These are phyloP conservation scores for Notodonta ziczac DNA, from an alignment of 2,888 invertebrate species.

Conservation along the genomic window DNA sequence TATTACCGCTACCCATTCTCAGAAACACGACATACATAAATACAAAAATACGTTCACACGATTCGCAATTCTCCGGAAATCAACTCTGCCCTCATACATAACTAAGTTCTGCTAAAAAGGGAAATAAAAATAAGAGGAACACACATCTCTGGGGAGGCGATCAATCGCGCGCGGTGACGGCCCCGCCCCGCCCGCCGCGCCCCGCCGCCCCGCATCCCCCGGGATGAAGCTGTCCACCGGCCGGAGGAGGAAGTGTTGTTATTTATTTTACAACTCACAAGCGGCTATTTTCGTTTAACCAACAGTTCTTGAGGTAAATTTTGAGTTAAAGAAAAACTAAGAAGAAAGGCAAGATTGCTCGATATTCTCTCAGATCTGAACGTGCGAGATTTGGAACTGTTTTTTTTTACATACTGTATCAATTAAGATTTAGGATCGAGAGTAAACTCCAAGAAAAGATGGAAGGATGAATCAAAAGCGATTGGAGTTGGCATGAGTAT, in stretches of 20 bases:
- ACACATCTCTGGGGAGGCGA: constrained; percentile 56
- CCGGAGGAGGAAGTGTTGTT: neutral
- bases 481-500: too few relatives aligned
- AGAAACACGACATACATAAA: neutral
- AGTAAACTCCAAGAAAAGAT: too few relatives aligned
- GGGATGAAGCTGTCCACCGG: neutral
- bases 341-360: too few relatives aligned
- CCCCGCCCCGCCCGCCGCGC: constrained; percentile 18
- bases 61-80: constrained; percentile 3
- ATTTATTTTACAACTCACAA: constrained; percentile 14
- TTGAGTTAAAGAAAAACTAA: too few relatives aligned
- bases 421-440: too few relatives aligned
- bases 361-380: too few relatives aligned
- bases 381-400: too few relatives aligned
- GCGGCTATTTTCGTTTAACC: too few relatives aligned
- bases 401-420: too few relatives aligned
- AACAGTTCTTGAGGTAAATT: too few relatives aligned
- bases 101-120: constrained; percentile 35
- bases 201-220: constrained; percentile 20
- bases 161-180: constrained; percentile 57
- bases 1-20: neutral
- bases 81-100: constrained; percentile 14
- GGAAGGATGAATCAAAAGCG: too few relatives aligned
- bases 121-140: constrained; percentile 40
- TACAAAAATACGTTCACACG: neutral